phyloP scores from a whole-genome alignment of 2,113 vertebrate genomes.

The Mystacornis crossleyi region DNA sequence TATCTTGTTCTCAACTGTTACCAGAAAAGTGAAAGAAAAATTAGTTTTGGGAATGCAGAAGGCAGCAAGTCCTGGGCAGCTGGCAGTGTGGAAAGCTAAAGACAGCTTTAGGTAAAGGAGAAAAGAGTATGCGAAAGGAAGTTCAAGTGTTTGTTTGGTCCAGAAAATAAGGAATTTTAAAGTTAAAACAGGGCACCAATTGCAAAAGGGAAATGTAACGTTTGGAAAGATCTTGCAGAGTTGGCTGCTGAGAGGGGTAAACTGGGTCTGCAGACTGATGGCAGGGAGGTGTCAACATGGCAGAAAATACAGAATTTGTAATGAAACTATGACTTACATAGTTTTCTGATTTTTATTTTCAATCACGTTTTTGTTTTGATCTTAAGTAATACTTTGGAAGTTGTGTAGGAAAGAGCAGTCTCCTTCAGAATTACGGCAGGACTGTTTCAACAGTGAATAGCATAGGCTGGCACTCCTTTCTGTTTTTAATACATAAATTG shows the following conservation, averaged over 20 bases:
- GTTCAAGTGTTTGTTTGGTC: not conserved
- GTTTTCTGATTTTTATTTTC: not conserved
- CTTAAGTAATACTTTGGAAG: not conserved
- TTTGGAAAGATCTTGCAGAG: not conserved
- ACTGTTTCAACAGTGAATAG: not conserved
- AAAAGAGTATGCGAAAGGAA: not conserved
- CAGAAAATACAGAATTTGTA: not conserved
- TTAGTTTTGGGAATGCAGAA: not conserved
- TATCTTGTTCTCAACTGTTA: not conserved
- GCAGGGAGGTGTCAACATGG: rapidly evolving
- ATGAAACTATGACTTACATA: not conserved
- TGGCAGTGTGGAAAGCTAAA: not conserved
- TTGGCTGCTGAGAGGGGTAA: not conserved
- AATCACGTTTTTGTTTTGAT: not conserved
- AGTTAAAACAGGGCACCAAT: not conserved
- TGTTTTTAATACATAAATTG: not conserved
- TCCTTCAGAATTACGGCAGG: not conserved
- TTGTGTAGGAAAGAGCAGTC: not conserved
- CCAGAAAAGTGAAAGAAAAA: not conserved
- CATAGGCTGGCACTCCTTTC: not conserved
- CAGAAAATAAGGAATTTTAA: not conserved
- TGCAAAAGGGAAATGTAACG: not conserved
- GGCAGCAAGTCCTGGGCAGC: not conserved
- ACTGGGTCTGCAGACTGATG: not conserved
- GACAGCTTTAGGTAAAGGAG: not conserved